Conservation (phyloP, 2,797 vertebrate genomes). For the Tragelaphus oryx region DNA sequence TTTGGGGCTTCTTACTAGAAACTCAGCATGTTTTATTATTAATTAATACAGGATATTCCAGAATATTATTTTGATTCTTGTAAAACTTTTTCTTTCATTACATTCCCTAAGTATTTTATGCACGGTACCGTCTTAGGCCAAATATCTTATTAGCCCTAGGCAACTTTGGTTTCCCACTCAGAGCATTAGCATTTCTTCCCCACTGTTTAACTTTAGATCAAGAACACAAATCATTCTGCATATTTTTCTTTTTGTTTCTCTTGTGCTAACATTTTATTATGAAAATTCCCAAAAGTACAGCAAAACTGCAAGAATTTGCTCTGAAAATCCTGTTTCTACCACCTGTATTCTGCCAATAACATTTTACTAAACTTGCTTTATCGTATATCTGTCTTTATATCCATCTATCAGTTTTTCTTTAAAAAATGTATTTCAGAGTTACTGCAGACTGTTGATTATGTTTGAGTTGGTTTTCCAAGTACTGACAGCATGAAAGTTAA, state of each 20-base stretch:
- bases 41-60: conserved; percentile 19
- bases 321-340: background rate
- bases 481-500: background rate
- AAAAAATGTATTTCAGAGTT: conserved; percentile 33
- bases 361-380: conserved; percentile 30
- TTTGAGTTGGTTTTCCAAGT: conserved; percentile 34
- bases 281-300: background rate
- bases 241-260: conserved; percentile 29
- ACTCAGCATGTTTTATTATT: conserved; percentile 6
- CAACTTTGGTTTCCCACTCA: background rate
- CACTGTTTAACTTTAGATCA: background rate
- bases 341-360: conserved; percentile 20
- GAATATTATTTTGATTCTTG: conserved; percentile 16
- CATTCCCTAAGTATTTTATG: background rate
- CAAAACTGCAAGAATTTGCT: conserved; percentile 15
- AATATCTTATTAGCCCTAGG: background rate
- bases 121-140: background rate
- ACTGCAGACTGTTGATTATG: background rate
- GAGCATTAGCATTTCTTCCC: background rate
- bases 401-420: background rate
- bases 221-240: background rate
- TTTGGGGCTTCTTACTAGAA: conserved; percentile 24
- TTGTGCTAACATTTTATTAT: conserved; percentile 40
- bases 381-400: background rate
- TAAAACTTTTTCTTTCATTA: background rate